Evolutionary conservation across 2,888 invertebrate species (phyloP).

Genomic region (Trissonchulus latispiculum): DNA sequence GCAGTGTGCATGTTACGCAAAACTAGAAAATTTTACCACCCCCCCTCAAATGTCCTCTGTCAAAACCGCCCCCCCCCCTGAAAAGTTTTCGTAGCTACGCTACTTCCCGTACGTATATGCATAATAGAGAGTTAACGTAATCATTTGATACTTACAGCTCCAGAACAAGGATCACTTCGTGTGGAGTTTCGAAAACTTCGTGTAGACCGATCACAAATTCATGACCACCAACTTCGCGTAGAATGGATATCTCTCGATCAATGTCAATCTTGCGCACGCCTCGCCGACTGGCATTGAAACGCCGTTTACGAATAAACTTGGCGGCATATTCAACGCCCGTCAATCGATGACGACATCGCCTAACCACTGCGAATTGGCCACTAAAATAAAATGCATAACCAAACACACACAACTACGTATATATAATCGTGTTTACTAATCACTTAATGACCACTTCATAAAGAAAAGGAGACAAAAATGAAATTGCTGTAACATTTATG

Average conservation of each 20-base stretch:
- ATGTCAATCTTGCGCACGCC: constrained; percentile 56
- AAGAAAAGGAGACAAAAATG: too few species aligned
- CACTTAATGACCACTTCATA: too few species aligned
- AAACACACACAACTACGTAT: too few species aligned
- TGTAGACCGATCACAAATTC: constrained; percentile 56
- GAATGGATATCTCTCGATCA: constrained; percentile 50
- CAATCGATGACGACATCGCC: constrained; percentile 51
- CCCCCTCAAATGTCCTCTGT: too few species aligned
- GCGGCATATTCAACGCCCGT: constrained; percentile 55
- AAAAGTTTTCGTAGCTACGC: too few species aligned
- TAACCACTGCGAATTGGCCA: constrained; percentile 58
- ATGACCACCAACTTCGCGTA: constrained; percentile 54
- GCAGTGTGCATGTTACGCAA: too few species aligned
- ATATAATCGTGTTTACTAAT: too few species aligned
- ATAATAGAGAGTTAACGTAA: too few species aligned
- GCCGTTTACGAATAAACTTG: constrained; percentile 56
- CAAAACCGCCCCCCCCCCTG: too few species aligned
- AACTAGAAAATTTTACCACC: too few species aligned
- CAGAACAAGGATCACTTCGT: constrained; percentile 55
- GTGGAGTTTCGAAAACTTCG: constrained; percentile 56
- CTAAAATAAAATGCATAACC: constrained; percentile 50
- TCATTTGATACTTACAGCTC: constrained; percentile 54
- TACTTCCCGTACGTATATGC: too few species aligned
- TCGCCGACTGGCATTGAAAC: constrained; percentile 50
- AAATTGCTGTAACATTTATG: too few species aligned